Evolutionary conservation across 2,797 vertebrate species (phyloP), one percentile per base, ranked within the genome.

Genomic region (Chelmon rostratus): DNA sequence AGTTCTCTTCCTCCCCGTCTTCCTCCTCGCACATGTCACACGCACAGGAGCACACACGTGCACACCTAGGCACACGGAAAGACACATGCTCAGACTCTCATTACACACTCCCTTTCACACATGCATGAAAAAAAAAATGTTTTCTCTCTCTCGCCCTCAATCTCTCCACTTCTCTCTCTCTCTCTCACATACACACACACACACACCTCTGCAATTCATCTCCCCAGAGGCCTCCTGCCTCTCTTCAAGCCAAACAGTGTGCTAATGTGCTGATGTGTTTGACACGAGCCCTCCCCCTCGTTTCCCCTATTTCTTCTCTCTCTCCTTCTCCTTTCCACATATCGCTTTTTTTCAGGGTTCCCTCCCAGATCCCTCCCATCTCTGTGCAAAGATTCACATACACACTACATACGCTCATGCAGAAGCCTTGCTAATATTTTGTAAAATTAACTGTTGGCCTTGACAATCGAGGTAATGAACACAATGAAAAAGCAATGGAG

Each of bases 241-340:
- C 83, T 90, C 53, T 82, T 66, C 70, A 70, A 85, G 76, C 84
- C 88, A 87, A 89, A 89, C 81, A 84, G 40, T 83, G 84, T 77
- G 84, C 82, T 93, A 93, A 91, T 89, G 81, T 87, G 80, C 81
- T 84, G 84, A 91, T 88, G 73, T 83, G 83, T 89, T 85, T 88
- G 85, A 86, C 88, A 82, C 61, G 66, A n/a, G 15, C 68, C 68
- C 76, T 68, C 65, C 72, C 21, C 47, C 72, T 38, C 76, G 69
- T 70, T 85, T 72, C 57, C 57, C 47, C 53, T 33, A 40, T 81
- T 83, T 73, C 76, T 66, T 88, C 68, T 75, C 67, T 49, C 49
- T 54, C 80, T 78, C 52, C 44, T 65, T 52, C 64, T 64, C 65
- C 64, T 35, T 72, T 16, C 56, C 28, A 64, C 44, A 57, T 61